Evolutionary conservation across 2,113 vertebrate species (phyloP).

Genomic region (Galemys pyrenaicus): DNA sequence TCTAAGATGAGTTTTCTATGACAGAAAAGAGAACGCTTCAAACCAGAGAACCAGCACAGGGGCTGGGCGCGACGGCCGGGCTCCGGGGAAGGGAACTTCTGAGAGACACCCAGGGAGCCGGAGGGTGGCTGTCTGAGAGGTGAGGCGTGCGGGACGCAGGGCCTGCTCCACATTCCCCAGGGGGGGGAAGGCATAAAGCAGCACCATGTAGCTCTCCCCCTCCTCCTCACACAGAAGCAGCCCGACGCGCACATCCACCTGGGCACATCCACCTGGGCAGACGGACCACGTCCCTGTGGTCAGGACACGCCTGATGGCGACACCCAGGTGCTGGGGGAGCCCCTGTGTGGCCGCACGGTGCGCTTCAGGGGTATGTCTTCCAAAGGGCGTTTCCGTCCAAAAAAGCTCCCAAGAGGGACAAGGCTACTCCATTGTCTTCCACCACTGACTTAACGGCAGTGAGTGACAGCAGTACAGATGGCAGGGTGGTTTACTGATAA

Average conservation of each 20-base stretch:
- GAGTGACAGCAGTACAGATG: neutral
- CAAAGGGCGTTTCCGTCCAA: neutral
- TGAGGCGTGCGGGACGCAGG: neutral
- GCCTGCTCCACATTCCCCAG: neutral
- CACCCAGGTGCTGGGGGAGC: neutral
- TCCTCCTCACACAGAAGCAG: neutral
- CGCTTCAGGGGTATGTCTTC: neutral
- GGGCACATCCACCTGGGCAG: neutral
- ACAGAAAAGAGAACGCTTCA: neutral
- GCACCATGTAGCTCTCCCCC: neutral
- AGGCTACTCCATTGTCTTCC: constrained; percentile 10
- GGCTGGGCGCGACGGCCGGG: neutral
- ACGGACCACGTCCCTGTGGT: neutral
- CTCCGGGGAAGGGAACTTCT: neutral
- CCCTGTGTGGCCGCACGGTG: neutral
- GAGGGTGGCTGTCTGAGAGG: neutral
- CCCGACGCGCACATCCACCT: neutral
- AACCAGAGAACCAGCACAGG: neutral
- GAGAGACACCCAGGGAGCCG: rapidly evolving
- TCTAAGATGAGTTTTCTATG: neutral
- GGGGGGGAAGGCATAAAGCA: neutral
- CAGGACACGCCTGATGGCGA: neutral
- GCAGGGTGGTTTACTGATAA: neutral
- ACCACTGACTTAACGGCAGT: neutral
- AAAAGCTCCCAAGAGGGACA: neutral